Evolutionary conservation across 2,113 vertebrate genomes (phyloP).

Genomic region (Polyodon spathula): DNA sequence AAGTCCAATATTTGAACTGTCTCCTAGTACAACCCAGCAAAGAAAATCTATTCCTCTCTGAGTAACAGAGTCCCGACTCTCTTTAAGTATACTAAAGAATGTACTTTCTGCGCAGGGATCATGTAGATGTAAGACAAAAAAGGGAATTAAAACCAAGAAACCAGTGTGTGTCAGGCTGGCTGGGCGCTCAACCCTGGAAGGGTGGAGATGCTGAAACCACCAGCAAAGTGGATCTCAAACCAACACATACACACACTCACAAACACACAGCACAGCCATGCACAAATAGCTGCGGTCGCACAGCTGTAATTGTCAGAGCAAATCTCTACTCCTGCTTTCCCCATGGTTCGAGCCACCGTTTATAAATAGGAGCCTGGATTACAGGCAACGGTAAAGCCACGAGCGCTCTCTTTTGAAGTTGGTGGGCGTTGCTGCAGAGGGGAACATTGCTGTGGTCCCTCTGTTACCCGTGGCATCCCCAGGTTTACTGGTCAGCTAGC

Average conservation of each 20-base stretch:
- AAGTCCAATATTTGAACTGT: too few species aligned
- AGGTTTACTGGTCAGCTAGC: background rate
- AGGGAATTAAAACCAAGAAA: too few species aligned
- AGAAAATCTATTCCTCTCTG: too few species aligned
- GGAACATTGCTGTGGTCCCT: conserved; percentile 12
- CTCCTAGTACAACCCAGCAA: too few species aligned
- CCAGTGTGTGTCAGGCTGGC: too few species aligned
- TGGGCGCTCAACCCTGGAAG: too few species aligned
- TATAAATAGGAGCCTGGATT: conserved; percentile 55
- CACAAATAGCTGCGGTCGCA: conserved; percentile 20
- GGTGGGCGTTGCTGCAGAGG: conserved; percentile 26
- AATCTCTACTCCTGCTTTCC: conserved; percentile 15
- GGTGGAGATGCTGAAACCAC: background rate
- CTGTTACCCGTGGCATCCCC: conserved; percentile 4
- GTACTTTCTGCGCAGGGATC: too few species aligned
- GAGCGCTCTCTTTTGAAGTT: conserved; percentile 47
- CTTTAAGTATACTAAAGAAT: too few species aligned
- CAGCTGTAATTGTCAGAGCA: conserved; percentile 5
- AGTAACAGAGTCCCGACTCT: too few species aligned
- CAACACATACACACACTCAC: background rate
- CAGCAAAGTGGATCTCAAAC: background rate
- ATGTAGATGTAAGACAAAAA: too few species aligned
- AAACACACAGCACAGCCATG: background rate
- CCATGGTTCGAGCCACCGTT: conserved; percentile 17
- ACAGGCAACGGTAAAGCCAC: conserved; percentile 59